Evolutionary conservation across 1,140 invertebrate species (phyloP), one percentile per base, ranked within the genome.

Genomic region (Bombus waltoni): DNA sequence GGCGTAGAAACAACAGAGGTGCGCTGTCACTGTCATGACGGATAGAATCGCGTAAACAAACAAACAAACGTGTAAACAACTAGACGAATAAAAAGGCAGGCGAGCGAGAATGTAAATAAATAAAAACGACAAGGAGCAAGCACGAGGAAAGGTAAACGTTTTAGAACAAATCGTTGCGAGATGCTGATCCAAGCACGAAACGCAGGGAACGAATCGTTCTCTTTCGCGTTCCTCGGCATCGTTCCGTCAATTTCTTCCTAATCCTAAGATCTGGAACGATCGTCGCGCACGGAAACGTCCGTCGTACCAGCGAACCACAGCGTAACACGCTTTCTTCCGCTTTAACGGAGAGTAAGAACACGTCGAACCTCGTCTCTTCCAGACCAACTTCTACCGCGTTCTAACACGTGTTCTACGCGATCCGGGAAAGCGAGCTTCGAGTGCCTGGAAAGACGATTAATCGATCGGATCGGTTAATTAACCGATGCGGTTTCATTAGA

Each of bases 391-490:
- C 25, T 25, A 28, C 70, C 62, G 13, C 3, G 13, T 15, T 3
- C 53, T 1, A 22, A 5, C 65, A 35, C 65, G 65, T 18, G 65
- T 42, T 71, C 38, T 13, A n/a, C 4, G 4, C 22, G 38, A 40
- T 28, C 11, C 28, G 1, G 11, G 25, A 71, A 15, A 38, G 25
- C 38, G 32, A 8, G 77, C 65, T 74, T 44, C 62, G 22, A 73
- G 57, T 28, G 40, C 9, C 53, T 76, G 57, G 65, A 80, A 72
- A 81, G 77, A 85, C 88, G 92, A 93, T 93, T 93, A 93, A 94
- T 94, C 92, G 92, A 93, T 93, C 89, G 90, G 89, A 90, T 90
- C 87, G 90, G 91, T 93, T 92, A 93, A 94, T 94, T 94, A 93
- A 92, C 88, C 86, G 86, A 83, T 86, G 83, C 79, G 88, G 84